Evolutionary conservation across 2,113 vertebrate genomes (phyloP).

Genomic region (Hystrix cristata): DNA sequence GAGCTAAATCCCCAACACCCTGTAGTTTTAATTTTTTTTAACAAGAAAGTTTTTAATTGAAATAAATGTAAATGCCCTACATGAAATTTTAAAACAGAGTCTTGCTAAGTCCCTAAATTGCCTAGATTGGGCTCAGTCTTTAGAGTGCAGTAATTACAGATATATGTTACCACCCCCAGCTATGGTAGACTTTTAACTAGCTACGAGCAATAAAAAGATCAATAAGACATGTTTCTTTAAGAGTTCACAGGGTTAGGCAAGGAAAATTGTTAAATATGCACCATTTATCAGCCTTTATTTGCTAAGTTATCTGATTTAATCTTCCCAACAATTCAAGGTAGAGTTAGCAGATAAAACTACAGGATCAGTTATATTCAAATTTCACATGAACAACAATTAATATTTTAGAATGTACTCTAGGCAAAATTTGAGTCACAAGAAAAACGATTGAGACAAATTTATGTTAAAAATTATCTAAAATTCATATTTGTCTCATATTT

Average conservation of each 20-base stretch:
- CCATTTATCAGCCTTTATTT: background rate
- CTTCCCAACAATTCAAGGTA: background rate
- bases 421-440: background rate
- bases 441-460: background rate
- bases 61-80: no score
- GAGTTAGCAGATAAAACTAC: background rate
- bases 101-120: background rate
- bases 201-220: background rate
- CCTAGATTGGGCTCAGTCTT: background rate
- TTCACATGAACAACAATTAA: background rate
- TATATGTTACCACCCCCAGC: accelerated
- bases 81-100: background rate
- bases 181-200: background rate
- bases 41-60: no score
- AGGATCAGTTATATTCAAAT: background rate
- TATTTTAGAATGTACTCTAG: background rate
- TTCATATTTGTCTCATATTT: background rate
- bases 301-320: background rate
- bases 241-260: background rate
- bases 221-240: background rate
- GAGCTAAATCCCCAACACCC: no score
- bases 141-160: no score
- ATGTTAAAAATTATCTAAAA: conserved; percentile 31
- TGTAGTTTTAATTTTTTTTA: no score
- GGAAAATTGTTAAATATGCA: background rate